phyloP scores from a whole-genome alignment of 2,888 invertebrate species.

The Alsophila aescularia region DNA sequence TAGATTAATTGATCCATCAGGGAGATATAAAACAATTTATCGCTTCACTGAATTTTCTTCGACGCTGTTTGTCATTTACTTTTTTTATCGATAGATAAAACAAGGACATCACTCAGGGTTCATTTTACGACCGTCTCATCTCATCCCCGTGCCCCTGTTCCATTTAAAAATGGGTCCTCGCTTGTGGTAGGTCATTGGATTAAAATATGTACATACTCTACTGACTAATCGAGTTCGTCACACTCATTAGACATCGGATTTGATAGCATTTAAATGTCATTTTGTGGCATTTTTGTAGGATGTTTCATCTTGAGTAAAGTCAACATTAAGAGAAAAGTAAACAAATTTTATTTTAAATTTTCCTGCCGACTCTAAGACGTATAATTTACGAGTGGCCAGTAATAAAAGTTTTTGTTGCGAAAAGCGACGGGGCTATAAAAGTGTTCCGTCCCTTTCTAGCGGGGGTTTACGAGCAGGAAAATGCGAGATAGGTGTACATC shows the following conservation, averaged over 20 bases:
- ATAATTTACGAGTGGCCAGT: conserved; percentile 78
- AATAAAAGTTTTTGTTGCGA: conserved; percentile 81
- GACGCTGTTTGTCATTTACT: background rate
- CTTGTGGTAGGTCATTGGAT: conserved; percentile 78
- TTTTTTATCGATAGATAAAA: conserved; percentile 25
- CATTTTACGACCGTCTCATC: conserved; percentile 77
- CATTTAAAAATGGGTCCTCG: conserved; percentile 76
- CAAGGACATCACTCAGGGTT: conserved; percentile 58
- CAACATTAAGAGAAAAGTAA: conserved; percentile 16
- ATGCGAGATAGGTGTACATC: conserved; percentile 74
- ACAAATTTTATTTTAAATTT: conserved; percentile 50
- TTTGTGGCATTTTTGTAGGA: conserved; percentile 1
- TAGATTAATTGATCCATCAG: background rate
- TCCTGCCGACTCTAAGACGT: conserved; percentile 63
- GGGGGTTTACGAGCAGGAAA: conserved; percentile 72
- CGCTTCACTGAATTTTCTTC: background rate
- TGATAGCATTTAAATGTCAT: conserved; percentile 14
- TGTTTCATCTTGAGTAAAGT: conserved; percentile 4
- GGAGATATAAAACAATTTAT: background rate
- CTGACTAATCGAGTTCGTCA: conserved; percentile 21
- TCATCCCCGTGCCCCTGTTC: no score
- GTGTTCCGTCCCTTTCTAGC: conserved; percentile 65
- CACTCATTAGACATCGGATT: conserved; percentile 12
- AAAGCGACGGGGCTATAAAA: conserved; percentile 75
- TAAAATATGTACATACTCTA: conserved; percentile 36